phyloP scores from a whole-genome alignment of 2,113 vertebrate species.

The Lycocorax pyrrhopterus region DNA sequence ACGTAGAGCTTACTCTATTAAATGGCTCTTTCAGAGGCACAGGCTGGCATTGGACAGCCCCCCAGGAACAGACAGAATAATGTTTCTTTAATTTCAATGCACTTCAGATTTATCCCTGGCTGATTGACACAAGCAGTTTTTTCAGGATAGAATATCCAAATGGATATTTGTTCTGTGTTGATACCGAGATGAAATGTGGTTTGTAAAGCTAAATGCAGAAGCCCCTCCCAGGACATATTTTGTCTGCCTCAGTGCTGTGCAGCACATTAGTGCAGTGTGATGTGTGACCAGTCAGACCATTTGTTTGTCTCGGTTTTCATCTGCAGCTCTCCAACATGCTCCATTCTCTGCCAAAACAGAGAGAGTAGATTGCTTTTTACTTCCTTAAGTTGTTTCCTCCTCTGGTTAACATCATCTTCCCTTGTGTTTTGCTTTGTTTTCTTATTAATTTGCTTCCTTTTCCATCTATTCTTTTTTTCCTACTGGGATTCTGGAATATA shows the following conservation, averaged over 20 bases:
- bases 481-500: neutral
- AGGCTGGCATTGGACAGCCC: neutral
- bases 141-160: neutral
- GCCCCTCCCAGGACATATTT: neutral
- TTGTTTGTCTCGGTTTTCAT: neutral
- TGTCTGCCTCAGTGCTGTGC: neutral
- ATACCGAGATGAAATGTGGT: neutral
- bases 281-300: neutral
- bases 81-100: neutral
- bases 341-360: neutral
- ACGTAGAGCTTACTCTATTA: neutral
- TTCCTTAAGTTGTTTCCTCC: neutral
- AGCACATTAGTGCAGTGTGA: fast-evolving
- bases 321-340: neutral
- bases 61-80: neutral
- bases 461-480: neutral
- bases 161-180: neutral
- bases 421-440: neutral
- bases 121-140: neutral
- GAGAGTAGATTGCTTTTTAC: neutral
- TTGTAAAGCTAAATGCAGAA: neutral
- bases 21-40: neutral
- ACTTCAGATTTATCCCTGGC: neutral
- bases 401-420: neutral
- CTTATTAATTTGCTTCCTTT: neutral